Percentiles rank a stretch among this genome's conserved stretches.
These are phyloP conservation scores for Drosophila mimica DNA, from an alignment of 2,888 invertebrate genomes.

Conservation along the genomic window DNA sequence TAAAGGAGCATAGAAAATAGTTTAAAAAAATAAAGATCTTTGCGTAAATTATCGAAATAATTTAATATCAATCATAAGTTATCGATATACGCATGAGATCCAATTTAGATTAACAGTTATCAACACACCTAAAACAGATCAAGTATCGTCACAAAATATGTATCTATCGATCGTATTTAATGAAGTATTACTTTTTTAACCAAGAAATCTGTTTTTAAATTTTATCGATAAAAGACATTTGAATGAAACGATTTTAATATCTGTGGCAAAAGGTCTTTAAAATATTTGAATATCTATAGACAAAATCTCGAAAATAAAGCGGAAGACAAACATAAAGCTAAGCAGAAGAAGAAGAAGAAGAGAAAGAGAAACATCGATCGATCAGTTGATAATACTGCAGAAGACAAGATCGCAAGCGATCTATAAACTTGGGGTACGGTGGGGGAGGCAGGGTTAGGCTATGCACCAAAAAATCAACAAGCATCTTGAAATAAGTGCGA, in stretches of 20 bases:
- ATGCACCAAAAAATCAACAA: neutral
- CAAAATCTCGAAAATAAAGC: neutral
- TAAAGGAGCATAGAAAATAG: neutral
- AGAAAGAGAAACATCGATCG: neutral
- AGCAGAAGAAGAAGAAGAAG: neutral
- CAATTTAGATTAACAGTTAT: too few species aligned
- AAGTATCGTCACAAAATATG: neutral
- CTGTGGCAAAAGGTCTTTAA: neutral
- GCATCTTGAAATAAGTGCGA: neutral
- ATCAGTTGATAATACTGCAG: neutral
- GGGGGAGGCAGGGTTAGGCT: neutral
- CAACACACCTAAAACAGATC: neutral
- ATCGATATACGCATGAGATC: neutral
- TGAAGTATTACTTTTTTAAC: neutral
- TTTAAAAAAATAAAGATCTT: neutral
- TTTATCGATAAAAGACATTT: neutral
- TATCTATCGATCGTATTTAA: neutral
- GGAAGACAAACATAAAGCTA: neutral
- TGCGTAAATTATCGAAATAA: neutral
- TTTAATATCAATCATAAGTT: neutral
- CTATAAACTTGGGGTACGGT: neutral
- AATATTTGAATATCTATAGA: accelerated
- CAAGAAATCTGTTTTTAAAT: neutral
- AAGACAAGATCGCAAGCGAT: neutral
- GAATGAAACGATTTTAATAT: neutral